A percentile compares a stretch with the other conserved stretches of the same genome.
phyloP scores from a whole-genome alignment of 2,888 invertebrate species.

The Protonemura montana region DNA sequence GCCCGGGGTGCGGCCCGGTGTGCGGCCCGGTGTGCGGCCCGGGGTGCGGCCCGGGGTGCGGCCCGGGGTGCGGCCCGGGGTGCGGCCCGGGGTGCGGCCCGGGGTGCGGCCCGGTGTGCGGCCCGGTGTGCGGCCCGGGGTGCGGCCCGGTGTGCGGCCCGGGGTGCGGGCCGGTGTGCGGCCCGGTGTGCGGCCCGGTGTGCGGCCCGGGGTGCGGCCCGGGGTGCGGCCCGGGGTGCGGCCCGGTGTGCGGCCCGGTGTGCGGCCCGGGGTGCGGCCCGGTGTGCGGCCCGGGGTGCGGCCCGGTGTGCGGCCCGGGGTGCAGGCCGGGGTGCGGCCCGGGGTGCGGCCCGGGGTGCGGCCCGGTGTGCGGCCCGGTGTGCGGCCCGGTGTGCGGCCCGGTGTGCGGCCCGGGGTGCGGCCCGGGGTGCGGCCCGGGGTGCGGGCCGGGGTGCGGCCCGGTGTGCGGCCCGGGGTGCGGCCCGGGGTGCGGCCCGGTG shows the following conservation, averaged over 20 bases:
- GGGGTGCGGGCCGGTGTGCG: not conserved
- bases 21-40: not conserved
- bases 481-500: not conserved
- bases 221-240: not conserved
- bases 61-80: not conserved
- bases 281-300: not conserved
- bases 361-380: not conserved
- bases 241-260: too few species aligned
- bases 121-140: too few species aligned
- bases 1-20: not conserved
- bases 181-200: not conserved
- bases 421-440: not conserved
- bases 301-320: not conserved
- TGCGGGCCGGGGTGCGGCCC: too few species aligned
- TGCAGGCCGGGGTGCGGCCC: too few species aligned
- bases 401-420: not conserved
- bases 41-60: not conserved
- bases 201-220: not conserved
- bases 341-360: not conserved
- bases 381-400: not conserved
- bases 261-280: not conserved
- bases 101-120: not conserved
- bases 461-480: not conserved
- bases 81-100: not conserved
- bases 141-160: not conserved